These are phyloP conservation scores for Oplegnathus fasciatus DNA, from an alignment of 2,113 vertebrate species.

Conservation along the genomic window DNA sequence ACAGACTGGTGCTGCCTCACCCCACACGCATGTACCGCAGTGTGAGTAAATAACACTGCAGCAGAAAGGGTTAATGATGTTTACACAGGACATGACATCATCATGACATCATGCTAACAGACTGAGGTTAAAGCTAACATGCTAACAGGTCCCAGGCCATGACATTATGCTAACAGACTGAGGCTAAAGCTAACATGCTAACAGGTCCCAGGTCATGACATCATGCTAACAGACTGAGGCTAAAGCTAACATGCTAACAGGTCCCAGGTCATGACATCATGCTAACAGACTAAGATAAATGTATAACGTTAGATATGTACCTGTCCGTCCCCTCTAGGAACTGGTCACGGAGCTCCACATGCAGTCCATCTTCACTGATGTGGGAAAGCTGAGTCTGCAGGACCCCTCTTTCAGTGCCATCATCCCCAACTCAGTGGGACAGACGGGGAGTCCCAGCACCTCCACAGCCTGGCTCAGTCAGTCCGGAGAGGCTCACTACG, in stretches of 20 bases:
- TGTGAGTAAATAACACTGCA: conserved; percentile 81
- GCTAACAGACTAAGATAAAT: not conserved
- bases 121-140: no score
- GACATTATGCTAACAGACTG: no score
- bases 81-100: no score
- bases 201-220: no score
- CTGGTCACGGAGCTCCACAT: conserved; percentile 91
- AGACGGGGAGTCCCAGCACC: conserved; percentile 75
- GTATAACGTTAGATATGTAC: not conserved
- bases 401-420: conserved; percentile 86
- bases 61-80: not conserved
- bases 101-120: no score
- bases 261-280: no score
- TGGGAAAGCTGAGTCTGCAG: conserved; percentile 90
- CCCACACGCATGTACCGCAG: conserved; percentile 92
- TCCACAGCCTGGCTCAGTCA: conserved; percentile 90
- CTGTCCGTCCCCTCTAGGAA: conserved; percentile 82
- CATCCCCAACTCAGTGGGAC: conserved; percentile 82
- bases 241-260: no score
- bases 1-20: conserved; percentile 92
- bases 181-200: no score
- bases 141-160: no score
- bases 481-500: conserved; percentile 90
- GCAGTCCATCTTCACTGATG: conserved; percentile 94
- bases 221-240: no score